phyloP scores from a whole-genome alignment of 1,140 invertebrate genomes.

The Paraescarpia echinospica region DNA sequence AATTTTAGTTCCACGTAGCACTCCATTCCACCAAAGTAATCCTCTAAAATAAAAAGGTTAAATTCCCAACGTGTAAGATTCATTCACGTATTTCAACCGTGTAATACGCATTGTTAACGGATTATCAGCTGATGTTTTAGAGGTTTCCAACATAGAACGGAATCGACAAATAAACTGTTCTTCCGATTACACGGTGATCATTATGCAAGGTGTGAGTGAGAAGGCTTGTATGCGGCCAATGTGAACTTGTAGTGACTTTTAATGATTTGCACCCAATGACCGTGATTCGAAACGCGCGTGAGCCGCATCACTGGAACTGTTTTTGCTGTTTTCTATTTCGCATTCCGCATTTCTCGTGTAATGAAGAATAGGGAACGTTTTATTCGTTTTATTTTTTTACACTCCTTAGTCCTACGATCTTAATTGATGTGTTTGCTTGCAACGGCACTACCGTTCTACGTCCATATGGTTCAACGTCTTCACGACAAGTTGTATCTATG shows the following conservation, averaged over 20 bases:
- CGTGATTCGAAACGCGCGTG: neutral
- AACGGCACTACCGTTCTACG: no score
- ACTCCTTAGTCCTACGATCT: no score
- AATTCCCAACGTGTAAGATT: neutral
- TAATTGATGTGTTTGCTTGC: no score
- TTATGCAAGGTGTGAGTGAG: neutral
- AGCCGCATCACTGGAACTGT: neutral
- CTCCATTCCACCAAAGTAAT: neutral
- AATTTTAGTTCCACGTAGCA: neutral
- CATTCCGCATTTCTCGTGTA: no score
- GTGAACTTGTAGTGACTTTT: neutral
- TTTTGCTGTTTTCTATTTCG: neutral
- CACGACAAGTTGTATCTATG: no score
- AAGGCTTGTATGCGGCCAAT: neutral
- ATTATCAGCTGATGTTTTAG: neutral
- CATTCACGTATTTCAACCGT: neutral
- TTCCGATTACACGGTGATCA: neutral
- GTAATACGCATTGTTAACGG: neutral
- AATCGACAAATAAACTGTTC: neutral
- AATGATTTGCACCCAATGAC: neutral
- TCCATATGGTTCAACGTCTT: no score
- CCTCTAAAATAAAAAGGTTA: neutral
- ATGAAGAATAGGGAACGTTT: no score
- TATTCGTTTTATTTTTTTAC: no score
- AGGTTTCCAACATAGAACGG: neutral